Conservation (phyloP, 2,797 vertebrate genomes). For the Centroberyx gerrardi region DNA sequence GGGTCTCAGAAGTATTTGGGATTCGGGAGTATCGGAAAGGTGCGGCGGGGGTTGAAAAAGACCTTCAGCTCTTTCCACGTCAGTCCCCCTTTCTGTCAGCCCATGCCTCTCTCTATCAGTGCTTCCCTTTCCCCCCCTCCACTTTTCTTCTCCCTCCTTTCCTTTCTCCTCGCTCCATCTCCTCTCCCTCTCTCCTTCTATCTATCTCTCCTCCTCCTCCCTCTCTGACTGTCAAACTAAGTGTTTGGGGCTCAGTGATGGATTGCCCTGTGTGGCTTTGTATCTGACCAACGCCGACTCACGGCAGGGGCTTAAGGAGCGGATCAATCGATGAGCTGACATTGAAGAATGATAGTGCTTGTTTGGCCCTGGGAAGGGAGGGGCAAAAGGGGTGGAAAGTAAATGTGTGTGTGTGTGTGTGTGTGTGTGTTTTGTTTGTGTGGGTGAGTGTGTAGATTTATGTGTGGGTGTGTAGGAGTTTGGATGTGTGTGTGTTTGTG, state of each 20-base stretch:
- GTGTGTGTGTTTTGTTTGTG: conserved; percentile 11
- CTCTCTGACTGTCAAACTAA: conserved; percentile 83
- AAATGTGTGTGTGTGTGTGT: conserved; percentile 36
- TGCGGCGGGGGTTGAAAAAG: conserved; percentile 42
- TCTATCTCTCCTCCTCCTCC: conserved; percentile 43
- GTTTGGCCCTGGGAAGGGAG: conserved; percentile 72
- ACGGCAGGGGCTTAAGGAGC: conserved; percentile 86
- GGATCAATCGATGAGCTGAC: conserved; percentile 87
- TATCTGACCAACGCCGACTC: conserved; percentile 87
- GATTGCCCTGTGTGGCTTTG: conserved; percentile 88
- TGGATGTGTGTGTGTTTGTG: conserved; percentile 27
- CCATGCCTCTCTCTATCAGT: conserved; percentile 20
- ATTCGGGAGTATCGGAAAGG: conserved; percentile 11
- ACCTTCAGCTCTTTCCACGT: conserved; percentile 36
- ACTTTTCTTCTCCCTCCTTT: conserved; percentile 24
- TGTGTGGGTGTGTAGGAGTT: conserved; percentile 16
- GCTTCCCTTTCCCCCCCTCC: conserved; percentile 27
- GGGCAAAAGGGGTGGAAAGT: conserved; percentile 46
- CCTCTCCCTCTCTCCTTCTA: conserved; percentile 37
- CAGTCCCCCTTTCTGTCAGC: conserved; percentile 20
- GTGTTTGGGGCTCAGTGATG: conserved; percentile 86
- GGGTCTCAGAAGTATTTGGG: conserved; percentile 33
- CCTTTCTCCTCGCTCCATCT: conserved; percentile 47
- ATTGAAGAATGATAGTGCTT: conserved; percentile 87
- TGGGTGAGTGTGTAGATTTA: conserved; percentile 22